These are phyloP conservation scores for Opisthograptis luteolata DNA, from an alignment of 2,888 invertebrate genomes.

Conservation along the genomic window DNA sequence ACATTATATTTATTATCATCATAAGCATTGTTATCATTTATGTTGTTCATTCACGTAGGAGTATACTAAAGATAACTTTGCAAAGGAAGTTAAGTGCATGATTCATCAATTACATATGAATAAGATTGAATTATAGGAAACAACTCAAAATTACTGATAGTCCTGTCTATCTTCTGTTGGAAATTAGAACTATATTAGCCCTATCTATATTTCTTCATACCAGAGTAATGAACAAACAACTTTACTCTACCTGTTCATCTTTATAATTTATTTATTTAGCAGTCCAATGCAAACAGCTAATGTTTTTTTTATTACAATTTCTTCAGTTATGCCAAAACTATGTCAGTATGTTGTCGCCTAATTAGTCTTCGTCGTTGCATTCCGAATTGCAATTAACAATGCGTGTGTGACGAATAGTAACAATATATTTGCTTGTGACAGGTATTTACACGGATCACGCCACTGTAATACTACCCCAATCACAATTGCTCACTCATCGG, in stretches of 20 bases:
- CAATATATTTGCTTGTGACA: slow-evolving; percentile 50
- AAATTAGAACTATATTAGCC: neutral
- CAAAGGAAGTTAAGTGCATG: neutral
- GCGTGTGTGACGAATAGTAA: slow-evolving; percentile 46
- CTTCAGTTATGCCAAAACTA: too few species aligned
- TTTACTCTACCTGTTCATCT: neutral
- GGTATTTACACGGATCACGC: slow-evolving; percentile 38
- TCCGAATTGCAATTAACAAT: slow-evolving; percentile 53
- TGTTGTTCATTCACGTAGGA: neutral
- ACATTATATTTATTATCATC: too few species aligned
- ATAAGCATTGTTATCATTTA: neutral
- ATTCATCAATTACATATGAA: neutral
- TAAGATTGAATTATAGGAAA: neutral
- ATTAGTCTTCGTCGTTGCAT: slow-evolving; percentile 30
- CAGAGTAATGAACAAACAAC: too few species aligned
- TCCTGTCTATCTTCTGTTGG: neutral
- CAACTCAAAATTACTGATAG: slow-evolving; percentile 2
- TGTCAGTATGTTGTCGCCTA: slow-evolving; percentile 14
- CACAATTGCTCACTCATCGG: neutral
- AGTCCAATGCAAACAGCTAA: too few species aligned
- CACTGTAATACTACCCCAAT: neutral
- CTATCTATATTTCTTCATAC: too few species aligned
- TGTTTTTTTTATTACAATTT: too few species aligned
- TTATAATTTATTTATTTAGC: too few species aligned
- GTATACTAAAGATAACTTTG: neutral